Conservation (phyloP, 2,888 invertebrate genomes). For the Torymus texanus region DNA sequence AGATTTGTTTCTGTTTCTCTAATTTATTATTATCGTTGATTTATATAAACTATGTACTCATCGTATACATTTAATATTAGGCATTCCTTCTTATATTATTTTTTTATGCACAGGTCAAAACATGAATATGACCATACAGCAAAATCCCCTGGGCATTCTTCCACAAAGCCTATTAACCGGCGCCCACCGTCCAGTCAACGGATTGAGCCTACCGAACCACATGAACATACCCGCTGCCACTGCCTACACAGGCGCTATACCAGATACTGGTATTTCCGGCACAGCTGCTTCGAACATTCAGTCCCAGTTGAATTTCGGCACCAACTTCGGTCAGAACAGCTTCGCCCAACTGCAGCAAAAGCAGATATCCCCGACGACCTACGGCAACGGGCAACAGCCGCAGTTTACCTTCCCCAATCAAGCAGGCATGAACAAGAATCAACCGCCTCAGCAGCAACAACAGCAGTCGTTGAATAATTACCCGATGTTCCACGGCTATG, state of each 20-base stretch:
- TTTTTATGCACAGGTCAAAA: slow-evolving; percentile 39
- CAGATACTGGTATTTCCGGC: slow-evolving; percentile 34
- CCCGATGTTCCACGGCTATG: slow-evolving; percentile 66
- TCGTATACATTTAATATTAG: too few species aligned
- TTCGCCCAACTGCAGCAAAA: slow-evolving; percentile 64
- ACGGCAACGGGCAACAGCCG: slow-evolving; percentile 58
- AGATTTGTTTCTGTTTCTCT: not conserved
- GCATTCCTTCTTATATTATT: not conserved
- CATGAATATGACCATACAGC: slow-evolving; percentile 37
- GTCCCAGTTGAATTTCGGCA: slow-evolving; percentile 48
- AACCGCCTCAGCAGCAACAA: slow-evolving; percentile 51
- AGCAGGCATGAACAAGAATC: slow-evolving; percentile 56
- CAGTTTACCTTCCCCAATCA: slow-evolving; percentile 65
- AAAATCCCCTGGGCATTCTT: slow-evolving; percentile 37
- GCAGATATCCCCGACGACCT: slow-evolving; percentile 64
- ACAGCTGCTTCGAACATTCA: slow-evolving; percentile 12
- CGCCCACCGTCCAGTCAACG: slow-evolving; percentile 45
- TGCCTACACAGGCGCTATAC: slow-evolving; percentile 27
- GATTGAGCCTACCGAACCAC: slow-evolving; percentile 44
- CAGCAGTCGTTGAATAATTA: slow-evolving; percentile 60
- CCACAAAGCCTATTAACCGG: slow-evolving; percentile 41
- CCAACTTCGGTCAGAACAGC: slow-evolving; percentile 62
- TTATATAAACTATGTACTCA: too few species aligned
- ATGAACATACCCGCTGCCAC: slow-evolving; percentile 29
- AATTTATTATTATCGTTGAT: too few species aligned